phyloP scores from a whole-genome alignment of 2,797 vertebrate genomes.

The Micrastur ruficollis region DNA sequence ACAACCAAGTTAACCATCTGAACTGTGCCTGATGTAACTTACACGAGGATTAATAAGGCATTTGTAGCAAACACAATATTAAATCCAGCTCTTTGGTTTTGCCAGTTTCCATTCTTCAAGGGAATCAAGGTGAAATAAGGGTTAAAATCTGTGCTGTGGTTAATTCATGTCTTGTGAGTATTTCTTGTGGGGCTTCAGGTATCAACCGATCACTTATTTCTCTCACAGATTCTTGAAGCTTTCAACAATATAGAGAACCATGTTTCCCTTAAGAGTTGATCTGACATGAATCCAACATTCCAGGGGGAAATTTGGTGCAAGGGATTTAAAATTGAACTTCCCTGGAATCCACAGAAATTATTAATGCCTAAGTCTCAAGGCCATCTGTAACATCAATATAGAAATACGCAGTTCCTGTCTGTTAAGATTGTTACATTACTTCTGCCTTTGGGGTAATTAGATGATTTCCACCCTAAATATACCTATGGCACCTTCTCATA shows the following conservation, averaged over 20 bases:
- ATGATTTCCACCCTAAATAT: not conserved
- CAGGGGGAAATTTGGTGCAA: not conserved
- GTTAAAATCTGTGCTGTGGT: not conserved
- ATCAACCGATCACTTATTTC: not conserved
- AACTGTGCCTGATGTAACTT: not conserved
- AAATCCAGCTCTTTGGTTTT: not conserved
- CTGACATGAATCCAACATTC: not conserved
- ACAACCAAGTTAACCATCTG: not conserved
- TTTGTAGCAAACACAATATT: not conserved
- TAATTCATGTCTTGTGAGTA: not conserved
- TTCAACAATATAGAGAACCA: not conserved
- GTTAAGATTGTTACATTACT: not conserved
- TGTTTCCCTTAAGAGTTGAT: not conserved
- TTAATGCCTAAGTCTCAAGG: not conserved
- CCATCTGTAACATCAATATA: not conserved
- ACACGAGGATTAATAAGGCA: not conserved
- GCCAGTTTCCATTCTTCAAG: not conserved
- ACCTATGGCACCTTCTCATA: rapidly evolving
- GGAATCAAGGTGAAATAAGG: not conserved
- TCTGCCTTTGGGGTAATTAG: not conserved
- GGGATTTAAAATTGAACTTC: not conserved
- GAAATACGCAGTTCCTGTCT: not conserved
- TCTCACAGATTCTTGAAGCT: not conserved
- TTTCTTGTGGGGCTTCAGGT: not conserved
- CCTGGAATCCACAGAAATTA: not conserved